These are phyloP conservation scores for Orthonychiurus folsomi DNA, from an alignment of 2,888 invertebrate genomes.

Conservation along the genomic window DNA sequence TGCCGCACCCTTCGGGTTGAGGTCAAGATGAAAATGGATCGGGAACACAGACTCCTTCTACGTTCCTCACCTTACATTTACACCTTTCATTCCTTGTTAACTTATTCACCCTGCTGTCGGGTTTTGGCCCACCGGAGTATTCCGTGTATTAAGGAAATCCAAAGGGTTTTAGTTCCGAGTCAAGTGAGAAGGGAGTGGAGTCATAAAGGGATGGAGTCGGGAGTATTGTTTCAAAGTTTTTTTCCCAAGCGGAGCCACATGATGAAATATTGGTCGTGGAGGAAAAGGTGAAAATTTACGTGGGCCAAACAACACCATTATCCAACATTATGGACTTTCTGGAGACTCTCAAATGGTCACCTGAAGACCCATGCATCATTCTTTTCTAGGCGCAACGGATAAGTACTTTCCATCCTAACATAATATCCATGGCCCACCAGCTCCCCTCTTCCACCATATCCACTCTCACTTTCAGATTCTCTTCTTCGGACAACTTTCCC, in stretches of 20 bases:
- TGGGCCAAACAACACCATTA: slow-evolving; percentile 17
- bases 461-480: background rate
- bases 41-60: too few relatives aligned
- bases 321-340: slow-evolving; percentile 14
- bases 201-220: background rate
- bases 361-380: slow-evolving; percentile 24
- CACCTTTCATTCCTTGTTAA: background rate
- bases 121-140: background rate
- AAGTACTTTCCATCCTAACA: background rate
- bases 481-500: too few relatives aligned
- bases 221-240: slow-evolving; percentile 8
- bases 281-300: slow-evolving; percentile 14
- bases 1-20: background rate
- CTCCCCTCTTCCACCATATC: background rate
- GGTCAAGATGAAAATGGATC: background rate
- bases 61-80: too few relatives aligned
- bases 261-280: slow-evolving; percentile 18
- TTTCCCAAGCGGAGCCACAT: slow-evolving; percentile 5
- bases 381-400: background rate
- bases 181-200: background rate
- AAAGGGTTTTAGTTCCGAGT: too few relatives aligned
- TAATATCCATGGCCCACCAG: background rate
- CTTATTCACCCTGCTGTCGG: background rate
- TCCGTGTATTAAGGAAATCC: background rate
- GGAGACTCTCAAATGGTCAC: slow-evolving; percentile 20